phyloP scores from a whole-genome alignment of 2,113 vertebrate species.

The Enhydra lutris region DNA sequence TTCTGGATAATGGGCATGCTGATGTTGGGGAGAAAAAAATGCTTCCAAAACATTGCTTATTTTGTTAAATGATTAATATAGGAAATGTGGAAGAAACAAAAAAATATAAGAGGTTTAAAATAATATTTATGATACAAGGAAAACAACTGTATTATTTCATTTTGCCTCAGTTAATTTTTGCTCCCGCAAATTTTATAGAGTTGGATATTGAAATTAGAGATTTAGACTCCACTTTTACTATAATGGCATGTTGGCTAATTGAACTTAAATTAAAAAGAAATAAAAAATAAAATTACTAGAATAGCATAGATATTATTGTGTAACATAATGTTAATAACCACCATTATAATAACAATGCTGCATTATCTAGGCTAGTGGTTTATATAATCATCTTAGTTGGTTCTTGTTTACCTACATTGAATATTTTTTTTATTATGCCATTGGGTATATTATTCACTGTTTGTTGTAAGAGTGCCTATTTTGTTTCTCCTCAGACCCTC shows the following conservation, averaged over 20 bases:
- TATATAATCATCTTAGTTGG: background rate
- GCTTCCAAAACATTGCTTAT: background rate
- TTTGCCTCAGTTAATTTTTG: background rate
- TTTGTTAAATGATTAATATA: background rate
- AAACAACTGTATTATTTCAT: background rate
- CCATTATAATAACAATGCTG: background rate
- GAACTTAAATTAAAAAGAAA: too few species aligned
- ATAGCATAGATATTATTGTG: background rate
- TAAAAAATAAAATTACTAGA: background rate
- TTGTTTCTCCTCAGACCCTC: background rate
- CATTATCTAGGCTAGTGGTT: background rate
- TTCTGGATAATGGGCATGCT: background rate
- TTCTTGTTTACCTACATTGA: background rate
- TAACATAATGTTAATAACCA: background rate
- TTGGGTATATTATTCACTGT: background rate
- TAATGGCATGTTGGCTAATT: background rate
- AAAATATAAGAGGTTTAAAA: background rate
- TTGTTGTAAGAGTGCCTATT: background rate
- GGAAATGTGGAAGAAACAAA: background rate
- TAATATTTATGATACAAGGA: background rate
- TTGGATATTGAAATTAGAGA: background rate
- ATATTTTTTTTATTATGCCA: background rate
- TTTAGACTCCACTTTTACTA: background rate
- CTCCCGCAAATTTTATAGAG: background rate
- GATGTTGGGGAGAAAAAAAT: background rate